Evolutionary conservation across 2,888 invertebrate species (phyloP).

Genomic region (Lasioglossum calceatum): DNA sequence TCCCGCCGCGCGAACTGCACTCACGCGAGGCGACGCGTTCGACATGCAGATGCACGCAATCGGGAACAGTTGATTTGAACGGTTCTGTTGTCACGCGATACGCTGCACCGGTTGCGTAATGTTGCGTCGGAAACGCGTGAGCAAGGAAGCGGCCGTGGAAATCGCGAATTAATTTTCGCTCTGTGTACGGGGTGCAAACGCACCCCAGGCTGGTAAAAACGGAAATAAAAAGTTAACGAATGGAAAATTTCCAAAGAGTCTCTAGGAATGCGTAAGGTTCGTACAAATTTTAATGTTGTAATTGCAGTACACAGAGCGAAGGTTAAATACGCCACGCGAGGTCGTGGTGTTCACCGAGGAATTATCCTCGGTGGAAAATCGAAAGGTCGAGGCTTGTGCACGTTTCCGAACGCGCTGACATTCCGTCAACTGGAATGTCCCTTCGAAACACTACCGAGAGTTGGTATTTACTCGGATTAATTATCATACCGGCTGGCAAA

Average conservation of each 20-base stretch:
- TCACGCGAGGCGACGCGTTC: neutral
- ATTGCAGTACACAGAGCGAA: too few species aligned
- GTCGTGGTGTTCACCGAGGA: neutral
- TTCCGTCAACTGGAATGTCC: constrained; percentile 27
- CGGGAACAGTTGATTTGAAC: neutral
- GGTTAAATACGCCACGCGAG: neutral
- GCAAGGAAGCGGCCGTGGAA: neutral
- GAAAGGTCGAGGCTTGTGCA: constrained; percentile 9
- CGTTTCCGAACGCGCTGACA: constrained; percentile 12
- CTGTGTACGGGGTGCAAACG: too few species aligned
- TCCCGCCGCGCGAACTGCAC: neutral
- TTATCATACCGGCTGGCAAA: constrained; percentile 27
- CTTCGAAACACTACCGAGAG: constrained; percentile 6
- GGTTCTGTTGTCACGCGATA: neutral
- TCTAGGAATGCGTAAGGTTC: too few species aligned
- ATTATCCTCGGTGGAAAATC: neutral
- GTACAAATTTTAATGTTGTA: too few species aligned
- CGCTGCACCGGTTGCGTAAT: neutral
- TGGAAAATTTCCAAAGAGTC: too few species aligned
- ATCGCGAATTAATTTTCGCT: neutral
- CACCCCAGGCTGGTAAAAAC: too few species aligned
- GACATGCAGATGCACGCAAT: neutral
- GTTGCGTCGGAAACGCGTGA: neutral
- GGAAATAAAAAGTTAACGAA: too few species aligned
- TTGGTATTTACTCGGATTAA: constrained; percentile 39